Percentiles rank a stretch among this genome's conserved stretches.
phyloP scores from a whole-genome alignment of 2,113 vertebrate species.

The Melierax canorus region DNA sequence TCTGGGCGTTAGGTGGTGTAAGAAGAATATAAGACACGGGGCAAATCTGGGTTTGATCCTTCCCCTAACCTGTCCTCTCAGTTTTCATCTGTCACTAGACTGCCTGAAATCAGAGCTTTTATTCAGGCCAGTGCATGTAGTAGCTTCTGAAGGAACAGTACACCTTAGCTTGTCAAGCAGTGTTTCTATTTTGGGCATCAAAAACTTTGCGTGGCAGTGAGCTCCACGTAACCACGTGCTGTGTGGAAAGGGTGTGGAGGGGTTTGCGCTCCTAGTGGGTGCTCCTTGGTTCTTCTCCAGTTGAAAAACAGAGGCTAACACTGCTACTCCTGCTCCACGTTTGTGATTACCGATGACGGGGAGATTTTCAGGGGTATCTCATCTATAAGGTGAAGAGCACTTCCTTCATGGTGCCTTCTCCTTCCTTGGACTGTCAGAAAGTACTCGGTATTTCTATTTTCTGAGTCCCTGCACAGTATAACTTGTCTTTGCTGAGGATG shows the following conservation, averaged over 20 bases:
- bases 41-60: not conserved
- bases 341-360: not conserved
- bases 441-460: not conserved
- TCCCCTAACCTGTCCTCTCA: not conserved
- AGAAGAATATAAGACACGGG: not conserved
- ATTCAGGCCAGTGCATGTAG: not conserved
- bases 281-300: not conserved
- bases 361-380: not conserved
- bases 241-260: not conserved
- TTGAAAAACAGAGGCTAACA: not conserved
- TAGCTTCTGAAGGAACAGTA: not conserved
- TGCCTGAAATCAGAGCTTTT: not conserved
- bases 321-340: not conserved
- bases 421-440: not conserved
- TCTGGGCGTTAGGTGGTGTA: not conserved
- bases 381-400: not conserved
- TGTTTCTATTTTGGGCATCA: not conserved
- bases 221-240: accelerated
- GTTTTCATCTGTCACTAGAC: not conserved
- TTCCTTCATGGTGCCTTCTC: not conserved
- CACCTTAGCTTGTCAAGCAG: not conserved
- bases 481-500: not conserved
- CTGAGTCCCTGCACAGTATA: not conserved
- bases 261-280: not conserved
- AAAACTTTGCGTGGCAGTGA: not conserved